Base-by-base conservation (phyloP, 2,888 invertebrate genomes). In the Sminthurinus aureus region DNA sequence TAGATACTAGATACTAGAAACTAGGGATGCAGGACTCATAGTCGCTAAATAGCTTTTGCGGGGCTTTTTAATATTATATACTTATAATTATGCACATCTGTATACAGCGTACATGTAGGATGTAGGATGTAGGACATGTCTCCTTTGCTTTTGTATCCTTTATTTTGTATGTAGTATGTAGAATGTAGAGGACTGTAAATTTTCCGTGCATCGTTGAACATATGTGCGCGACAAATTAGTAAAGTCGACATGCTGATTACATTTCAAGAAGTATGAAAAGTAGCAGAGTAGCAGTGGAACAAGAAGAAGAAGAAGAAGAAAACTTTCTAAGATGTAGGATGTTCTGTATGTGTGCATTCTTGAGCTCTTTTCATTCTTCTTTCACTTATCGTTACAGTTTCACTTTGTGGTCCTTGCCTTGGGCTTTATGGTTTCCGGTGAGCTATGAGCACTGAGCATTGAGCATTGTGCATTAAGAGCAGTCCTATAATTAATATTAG, bases 401-500 rank as follows among this genome's bases (percentile, higher is more conserved):
- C 38, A 38, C 15, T 58, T 18, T 58, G 58, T 58, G 58, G 58
- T 58, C 18, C 58, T 58, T 58, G 58, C 58, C 58, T 58, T 58
- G 58, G 58, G 58, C 58, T 58, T 58, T 58, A 58, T 58, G 58
- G 58, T 18, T 58, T 58, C 58, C 58, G 58, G 58, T 58, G 18
- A 58, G 9, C 15, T n/a, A 58, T 58, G 58, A 58, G 58, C n/a
- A 58, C 38, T 58, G 2, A 58, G 58, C 15, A 58, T 38, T 58
- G 58, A 38, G 38, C 38, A 38, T 38, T 38, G 38, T 38, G 38
- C 38, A 38, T 38, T 38, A 38, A 4, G 38, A 38, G 38, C 3
- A 64, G n/a, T 22, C 69, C 3, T 22, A 58, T 77, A 77, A 77
- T 77, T 77, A 77, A 77, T 77, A 77, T 22, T 58, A 58, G 77